Percentiles rank a stretch among this genome's conserved stretches.
Evolutionary conservation across 2,797 vertebrate species (phyloP).

Genomic region (Lepilemur septentrionalis): DNA sequence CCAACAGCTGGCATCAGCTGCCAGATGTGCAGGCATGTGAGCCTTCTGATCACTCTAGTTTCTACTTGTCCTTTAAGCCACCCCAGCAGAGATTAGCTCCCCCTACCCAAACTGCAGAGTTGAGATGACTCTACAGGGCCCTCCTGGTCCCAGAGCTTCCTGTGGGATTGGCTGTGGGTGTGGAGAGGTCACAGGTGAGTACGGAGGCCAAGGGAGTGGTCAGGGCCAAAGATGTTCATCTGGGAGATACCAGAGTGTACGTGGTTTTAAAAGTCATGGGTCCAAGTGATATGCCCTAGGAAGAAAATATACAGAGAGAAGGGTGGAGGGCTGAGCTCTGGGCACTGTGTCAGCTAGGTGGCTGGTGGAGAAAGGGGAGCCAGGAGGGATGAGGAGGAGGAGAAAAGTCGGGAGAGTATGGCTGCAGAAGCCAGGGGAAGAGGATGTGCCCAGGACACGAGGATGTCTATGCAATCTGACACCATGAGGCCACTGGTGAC

Average conservation of each 20-base stretch:
- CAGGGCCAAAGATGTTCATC: not conserved
- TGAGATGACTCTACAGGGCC: not conserved
- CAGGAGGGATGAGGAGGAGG: not conserved
- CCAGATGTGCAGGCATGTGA: not conserved
- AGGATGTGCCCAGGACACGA: accelerated
- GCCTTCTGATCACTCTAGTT: not conserved
- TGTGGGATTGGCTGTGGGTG: accelerated
- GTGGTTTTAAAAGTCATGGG: not conserved
- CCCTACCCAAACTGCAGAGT: not conserved
- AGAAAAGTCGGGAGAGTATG: not conserved
- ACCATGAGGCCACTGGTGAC: not conserved
- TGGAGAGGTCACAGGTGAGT: not conserved
- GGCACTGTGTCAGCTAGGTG: accelerated
- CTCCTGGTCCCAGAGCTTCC: not conserved
- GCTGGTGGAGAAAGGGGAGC: not conserved
- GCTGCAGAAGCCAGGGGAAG: not conserved
- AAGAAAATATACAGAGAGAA: not conserved
- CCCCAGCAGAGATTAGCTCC: not conserved
- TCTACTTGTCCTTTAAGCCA: not conserved
- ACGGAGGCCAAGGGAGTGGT: not conserved
- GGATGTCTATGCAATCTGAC: accelerated
- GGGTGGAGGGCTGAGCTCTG: not conserved
- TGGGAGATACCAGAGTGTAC: not conserved
- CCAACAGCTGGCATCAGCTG: not conserved
- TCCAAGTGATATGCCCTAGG: not conserved